Percentiles rank a stretch among this genome's conserved stretches.
These are phyloP conservation scores for Ormyrus thymus DNA, from an alignment of 2,888 invertebrate species.

Conservation along the genomic window DNA sequence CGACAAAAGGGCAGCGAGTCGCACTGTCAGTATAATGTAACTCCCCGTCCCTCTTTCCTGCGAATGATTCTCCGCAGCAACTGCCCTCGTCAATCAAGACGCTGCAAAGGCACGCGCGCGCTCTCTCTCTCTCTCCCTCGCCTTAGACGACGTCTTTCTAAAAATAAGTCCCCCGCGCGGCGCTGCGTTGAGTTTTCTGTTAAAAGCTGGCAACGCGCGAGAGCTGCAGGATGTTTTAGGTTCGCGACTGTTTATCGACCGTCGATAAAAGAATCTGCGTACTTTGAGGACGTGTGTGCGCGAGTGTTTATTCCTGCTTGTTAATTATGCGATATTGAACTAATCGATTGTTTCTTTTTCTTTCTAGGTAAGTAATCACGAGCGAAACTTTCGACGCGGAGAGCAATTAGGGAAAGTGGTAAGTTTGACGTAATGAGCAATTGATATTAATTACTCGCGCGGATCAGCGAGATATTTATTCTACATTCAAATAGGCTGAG, in stretches of 20 bases:
- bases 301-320: neutral
- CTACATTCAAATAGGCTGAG: conserved; percentile 30
- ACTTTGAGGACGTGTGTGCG: neutral
- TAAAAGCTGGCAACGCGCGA: neutral
- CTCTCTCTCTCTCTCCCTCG: neutral
- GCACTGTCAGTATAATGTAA: too few species aligned
- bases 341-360: conserved; percentile 50
- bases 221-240: neutral
- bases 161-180: conserved; percentile 15
- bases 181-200: neutral
- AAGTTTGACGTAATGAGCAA: conserved; percentile 40
- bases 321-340: neutral
- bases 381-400: neutral
- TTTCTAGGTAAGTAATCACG: conserved; percentile 71
- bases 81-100: conserved; percentile 46
- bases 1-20: too few species aligned
- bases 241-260: neutral
- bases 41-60: conserved; percentile 6
- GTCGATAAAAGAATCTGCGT: neutral
- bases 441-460: conserved; percentile 34
- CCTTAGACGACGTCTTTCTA: conserved; percentile 18
- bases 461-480: conserved; percentile 15
- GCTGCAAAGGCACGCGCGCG: conserved; percentile 24
- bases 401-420: conserved; percentile 23
- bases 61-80: conserved; percentile 57